Evolutionary conservation across 2,888 invertebrate species (phyloP).

Genomic region (Cephus spinipes): DNA sequence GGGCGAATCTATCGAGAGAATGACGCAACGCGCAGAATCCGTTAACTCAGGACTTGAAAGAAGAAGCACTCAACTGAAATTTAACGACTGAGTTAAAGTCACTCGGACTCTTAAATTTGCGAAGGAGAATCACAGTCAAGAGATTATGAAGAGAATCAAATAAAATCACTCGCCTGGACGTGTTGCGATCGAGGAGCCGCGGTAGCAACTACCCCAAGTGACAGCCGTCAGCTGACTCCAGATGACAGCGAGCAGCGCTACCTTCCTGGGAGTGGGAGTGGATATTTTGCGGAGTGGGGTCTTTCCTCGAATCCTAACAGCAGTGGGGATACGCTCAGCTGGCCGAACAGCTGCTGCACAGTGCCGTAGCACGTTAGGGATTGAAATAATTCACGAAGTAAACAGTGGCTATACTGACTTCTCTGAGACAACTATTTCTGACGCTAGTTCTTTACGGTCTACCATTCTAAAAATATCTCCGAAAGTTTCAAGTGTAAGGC

Average conservation of each 20-base stretch:
- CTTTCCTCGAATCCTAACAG: constrained; percentile 11
- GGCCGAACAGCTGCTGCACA: constrained; percentile 48
- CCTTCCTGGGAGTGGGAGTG: background rate
- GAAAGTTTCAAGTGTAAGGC: background rate
- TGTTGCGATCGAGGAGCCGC: constrained; percentile 57
- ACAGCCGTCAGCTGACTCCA: constrained; percentile 50
- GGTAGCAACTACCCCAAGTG: constrained; percentile 54
- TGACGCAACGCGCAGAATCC: background rate
- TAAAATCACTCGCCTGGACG: constrained; percentile 48
- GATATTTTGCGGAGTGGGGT: background rate
- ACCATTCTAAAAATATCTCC: background rate
- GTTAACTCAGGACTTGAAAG: background rate
- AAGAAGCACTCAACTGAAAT: background rate
- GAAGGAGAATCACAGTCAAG: background rate
- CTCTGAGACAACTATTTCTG: background rate
- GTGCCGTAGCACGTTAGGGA: constrained; percentile 10
- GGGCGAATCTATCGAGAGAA: background rate
- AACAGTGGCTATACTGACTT: constrained; percentile 1
- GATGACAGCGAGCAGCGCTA: constrained; percentile 22
- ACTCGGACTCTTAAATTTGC: background rate
- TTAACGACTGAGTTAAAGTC: background rate
- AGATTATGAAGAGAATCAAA: background rate
- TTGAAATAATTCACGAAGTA: background rate
- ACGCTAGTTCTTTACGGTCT: background rate
- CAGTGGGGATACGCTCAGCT: constrained; percentile 43